Evolutionary conservation across 92 coral and sea anemone genomes (phyloP), one percentile per base, ranked within the genome.

Genomic region (Epizoanthus scotinus): DNA sequence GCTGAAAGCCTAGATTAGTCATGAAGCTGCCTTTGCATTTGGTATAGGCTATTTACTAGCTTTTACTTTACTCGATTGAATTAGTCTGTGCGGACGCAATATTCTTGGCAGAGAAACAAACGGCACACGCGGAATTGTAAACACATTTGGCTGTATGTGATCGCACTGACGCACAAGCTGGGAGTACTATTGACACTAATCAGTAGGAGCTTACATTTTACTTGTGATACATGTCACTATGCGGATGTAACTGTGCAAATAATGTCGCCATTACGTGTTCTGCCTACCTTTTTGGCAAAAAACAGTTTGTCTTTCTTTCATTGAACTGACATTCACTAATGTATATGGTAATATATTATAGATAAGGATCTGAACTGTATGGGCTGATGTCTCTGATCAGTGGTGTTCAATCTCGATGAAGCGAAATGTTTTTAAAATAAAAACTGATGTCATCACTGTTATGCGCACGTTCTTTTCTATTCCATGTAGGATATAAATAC

Each of bases 211-310:
- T 36, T 57, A 21, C 3, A 50, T 47, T 59, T 6, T 20, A 9
- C 6, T 36, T 5, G 40, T 75, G 67, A 75, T 38, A 7, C 6
- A 75, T 59, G 81, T 34, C 55, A 75, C 49, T 18, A 29, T 28
- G 25, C 54, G 27, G 80, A 74, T 74, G 38, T 58, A 14, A 38
- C 5, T 36, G 22, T 60, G 40, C 18, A 36, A 75, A 59, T 14
- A 38, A 27, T 40, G 38, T 19, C 12, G 20, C 63, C 17, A 17
- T 12, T 12, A 60, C 42, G 68, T 75, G 56, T 36, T 40, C 68
- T 75, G 42, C 63, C 81, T 34, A n/a, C 38, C 55, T n/a, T 59
- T 38, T 75, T 57, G 40, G 80, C 18, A 25, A 38, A 73, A 73
- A 28, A 18, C 25, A 36, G 64, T 70, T 71, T 53, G 44, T 65